Evolutionary conservation across 2,888 invertebrate genomes (phyloP).

Genomic region (Mantis religiosa): DNA sequence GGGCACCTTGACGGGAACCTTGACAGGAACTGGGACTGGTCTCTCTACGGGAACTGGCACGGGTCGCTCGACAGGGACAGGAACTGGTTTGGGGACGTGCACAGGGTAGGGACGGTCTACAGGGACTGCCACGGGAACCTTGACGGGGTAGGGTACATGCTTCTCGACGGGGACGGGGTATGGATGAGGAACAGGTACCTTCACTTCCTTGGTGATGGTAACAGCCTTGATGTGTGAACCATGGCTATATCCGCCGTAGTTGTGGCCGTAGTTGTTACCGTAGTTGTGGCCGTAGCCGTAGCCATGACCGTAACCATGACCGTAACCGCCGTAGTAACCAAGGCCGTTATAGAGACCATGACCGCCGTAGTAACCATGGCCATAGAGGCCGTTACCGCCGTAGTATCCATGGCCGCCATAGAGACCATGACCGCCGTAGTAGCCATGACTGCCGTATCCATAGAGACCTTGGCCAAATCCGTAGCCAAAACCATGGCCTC

Average conservation of each 20-base stretch:
- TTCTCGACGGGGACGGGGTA: conserved; percentile 41
- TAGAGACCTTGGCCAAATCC: neutral
- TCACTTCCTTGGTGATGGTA: conserved; percentile 19
- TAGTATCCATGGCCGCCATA: neutral
- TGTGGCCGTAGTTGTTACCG: neutral
- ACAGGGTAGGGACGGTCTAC: conserved; percentile 73
- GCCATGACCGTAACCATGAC: neutral
- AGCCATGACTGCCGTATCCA: neutral
- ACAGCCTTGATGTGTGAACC: conserved; percentile 8
- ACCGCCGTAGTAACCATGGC: neutral
- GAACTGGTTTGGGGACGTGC: conserved; percentile 34
- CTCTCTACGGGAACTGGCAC: conserved; percentile 46
- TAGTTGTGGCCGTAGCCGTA: neutral
- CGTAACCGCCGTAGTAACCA: neutral
- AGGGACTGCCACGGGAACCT: conserved; percentile 47
- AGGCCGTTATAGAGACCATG: neutral
- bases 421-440: neutral
- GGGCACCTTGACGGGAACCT: conserved; percentile 52
- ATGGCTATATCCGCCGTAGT: neutral
- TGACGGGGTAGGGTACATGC: conserved; percentile 38
- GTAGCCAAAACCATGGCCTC: neutral
- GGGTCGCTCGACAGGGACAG: conserved; percentile 34
- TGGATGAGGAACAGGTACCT: conserved; percentile 39
- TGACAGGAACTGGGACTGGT: conserved; percentile 17
- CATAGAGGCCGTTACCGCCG: no score